Evolutionary conservation across 1,140 invertebrate species (phyloP).

Genomic region (Pseudomyrmex flavicornis): DNA sequence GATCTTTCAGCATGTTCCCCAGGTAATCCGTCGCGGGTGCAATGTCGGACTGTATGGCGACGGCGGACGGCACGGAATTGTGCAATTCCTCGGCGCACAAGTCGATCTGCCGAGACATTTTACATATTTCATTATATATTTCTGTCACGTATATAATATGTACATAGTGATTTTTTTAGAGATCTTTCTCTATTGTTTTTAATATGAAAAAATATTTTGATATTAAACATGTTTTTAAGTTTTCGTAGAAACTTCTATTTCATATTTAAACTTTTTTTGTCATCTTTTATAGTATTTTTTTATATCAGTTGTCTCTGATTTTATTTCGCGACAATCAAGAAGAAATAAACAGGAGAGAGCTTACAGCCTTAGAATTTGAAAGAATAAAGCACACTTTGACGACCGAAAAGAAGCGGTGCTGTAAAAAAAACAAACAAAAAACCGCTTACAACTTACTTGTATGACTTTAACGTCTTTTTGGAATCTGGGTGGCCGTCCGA

Average conservation of each 20-base stretch:
- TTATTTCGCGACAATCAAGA: no score
- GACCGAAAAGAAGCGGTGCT: no score
- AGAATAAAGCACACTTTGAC: no score
- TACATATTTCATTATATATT: not conserved
- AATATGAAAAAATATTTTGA: no score
- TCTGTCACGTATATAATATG: not conserved
- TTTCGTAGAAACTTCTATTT: no score
- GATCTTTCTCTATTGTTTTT: not conserved
- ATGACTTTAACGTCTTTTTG: constrained; percentile 94
- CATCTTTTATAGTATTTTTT: no score
- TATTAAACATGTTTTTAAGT: no score
- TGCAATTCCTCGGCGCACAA: constrained; percentile 96
- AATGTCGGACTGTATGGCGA: constrained; percentile 93
- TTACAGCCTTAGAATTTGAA: no score
- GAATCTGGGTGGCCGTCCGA: constrained; percentile 95
- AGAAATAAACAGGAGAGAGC: no score
- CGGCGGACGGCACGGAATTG: constrained; percentile 91
- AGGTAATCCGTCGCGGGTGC: constrained; percentile 89
- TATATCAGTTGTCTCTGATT: no score
- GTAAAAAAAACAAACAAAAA: no score
- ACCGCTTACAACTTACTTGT: constrained; percentile 87
- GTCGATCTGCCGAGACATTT: constrained; percentile 89
- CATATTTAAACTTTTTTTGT: no score
- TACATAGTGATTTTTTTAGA: not conserved
- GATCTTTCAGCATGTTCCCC: constrained; percentile 74